These are phyloP conservation scores for Agrilus biguttatus DNA, from an alignment of 2,888 invertebrate species.

Conservation along the genomic window DNA sequence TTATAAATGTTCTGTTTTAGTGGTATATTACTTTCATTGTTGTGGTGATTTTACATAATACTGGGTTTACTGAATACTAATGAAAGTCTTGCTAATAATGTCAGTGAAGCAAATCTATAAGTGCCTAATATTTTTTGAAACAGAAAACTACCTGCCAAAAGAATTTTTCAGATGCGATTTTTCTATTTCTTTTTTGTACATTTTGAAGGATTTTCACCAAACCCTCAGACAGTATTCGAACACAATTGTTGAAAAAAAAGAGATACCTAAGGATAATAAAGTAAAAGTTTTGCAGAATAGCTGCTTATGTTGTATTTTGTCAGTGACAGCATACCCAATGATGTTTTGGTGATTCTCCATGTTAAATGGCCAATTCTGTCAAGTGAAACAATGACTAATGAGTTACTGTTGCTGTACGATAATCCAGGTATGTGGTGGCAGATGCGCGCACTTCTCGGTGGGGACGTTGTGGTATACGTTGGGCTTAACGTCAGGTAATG, in stretches of 20 bases:
- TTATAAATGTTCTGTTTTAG: too few species aligned
- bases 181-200: too few species aligned
- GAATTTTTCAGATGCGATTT: too few species aligned
- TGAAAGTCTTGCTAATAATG: too few species aligned
- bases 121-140: too few species aligned
- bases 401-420: constrained; percentile 31
- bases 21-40: too few species aligned
- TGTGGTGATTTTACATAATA: too few species aligned
- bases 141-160: too few species aligned
- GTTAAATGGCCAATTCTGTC: constrained; percentile 14
- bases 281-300: background rate
- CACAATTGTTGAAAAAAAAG: too few species aligned
- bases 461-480: constrained; percentile 23
- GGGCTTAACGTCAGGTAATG: constrained; percentile 27
- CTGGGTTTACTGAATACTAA: too few species aligned
- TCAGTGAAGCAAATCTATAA: too few species aligned
- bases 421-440: constrained; percentile 30
- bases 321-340: background rate
- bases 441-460: constrained; percentile 19
- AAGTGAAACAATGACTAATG: constrained; percentile 25
- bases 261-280: too few species aligned
- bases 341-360: constrained; percentile 18
- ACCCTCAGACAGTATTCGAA: background rate
- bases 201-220: background rate
- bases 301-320: background rate